Evolutionary conservation across 2,888 invertebrate species (phyloP).

Genomic region (Acrobasis suavella): DNA sequence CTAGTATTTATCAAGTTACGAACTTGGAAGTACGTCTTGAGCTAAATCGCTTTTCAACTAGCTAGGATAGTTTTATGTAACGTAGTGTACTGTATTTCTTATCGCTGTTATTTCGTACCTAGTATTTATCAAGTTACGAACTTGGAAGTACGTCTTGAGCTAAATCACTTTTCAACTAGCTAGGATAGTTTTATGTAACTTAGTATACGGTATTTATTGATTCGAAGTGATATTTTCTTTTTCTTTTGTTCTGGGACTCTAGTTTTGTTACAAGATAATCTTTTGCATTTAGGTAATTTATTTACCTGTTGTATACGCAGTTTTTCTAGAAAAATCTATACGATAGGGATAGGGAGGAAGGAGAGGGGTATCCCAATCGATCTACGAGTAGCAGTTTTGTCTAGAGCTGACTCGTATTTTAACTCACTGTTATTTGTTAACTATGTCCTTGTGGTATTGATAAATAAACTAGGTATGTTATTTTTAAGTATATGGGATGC

Average conservation of each 20-base stretch:
- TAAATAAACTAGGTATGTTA: not conserved
- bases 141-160: constrained; percentile 38
- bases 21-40: constrained; percentile 39
- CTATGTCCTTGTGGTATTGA: not conserved
- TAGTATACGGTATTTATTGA: no score
- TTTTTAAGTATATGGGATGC: no score
- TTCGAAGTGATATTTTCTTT: no score
- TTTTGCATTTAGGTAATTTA: constrained; percentile 35
- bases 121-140: constrained; percentile 30
- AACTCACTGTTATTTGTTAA: constrained; percentile 19
- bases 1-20: constrained; percentile 23
- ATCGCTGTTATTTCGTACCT: constrained; percentile 3
- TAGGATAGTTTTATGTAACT: constrained; percentile 22
- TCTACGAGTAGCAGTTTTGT: no score
- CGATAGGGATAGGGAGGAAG: no score
- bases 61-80: constrained; percentile 25
- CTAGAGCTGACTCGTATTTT: constrained; percentile 35
- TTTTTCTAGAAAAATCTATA: no score
- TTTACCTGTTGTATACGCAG: no score
- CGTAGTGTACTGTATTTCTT: no score
- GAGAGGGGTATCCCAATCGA: no score
- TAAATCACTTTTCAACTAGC: constrained; percentile 34
- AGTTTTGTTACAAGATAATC: no score
- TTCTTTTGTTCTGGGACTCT: no score
- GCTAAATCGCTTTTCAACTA: constrained; percentile 34